Conservation (phyloP, 1,140 invertebrate genomes). For the Drosophila quadrilineata region DNA sequence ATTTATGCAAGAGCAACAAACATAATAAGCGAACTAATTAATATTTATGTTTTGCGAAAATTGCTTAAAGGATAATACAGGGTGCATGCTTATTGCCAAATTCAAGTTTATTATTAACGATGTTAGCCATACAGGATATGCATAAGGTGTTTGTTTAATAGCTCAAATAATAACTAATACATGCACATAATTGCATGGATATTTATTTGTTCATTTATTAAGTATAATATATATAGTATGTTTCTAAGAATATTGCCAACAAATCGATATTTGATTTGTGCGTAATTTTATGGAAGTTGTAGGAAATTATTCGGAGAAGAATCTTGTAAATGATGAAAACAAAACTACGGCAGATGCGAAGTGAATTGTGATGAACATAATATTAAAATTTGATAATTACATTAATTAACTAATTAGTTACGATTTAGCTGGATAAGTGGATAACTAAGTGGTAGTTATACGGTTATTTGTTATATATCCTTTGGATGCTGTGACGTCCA, state of each 20-base stretch:
- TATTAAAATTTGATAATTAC: constrained; percentile 35
- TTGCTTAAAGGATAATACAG: constrained; percentile 60
- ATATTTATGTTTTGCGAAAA: constrained; percentile 7
- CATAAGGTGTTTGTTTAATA: constrained; percentile 22
- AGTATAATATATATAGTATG: too few species aligned
- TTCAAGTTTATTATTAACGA: constrained; percentile 21
- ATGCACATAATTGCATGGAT: not conserved
- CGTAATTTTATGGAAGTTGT: constrained; percentile 25
- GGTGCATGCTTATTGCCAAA: constrained; percentile 66
- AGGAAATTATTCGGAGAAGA: constrained; percentile 38
- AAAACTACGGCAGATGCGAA: constrained; percentile 73
- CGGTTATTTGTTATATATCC: constrained; percentile 8
- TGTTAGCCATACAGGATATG: not conserved
- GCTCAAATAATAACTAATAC: constrained; percentile 17
- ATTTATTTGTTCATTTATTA: constrained; percentile 29
- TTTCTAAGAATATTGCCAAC: constrained; percentile 16
- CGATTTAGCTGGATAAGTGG: constrained; percentile 4
- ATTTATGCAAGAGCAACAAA: too few species aligned
- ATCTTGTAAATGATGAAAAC: constrained; percentile 57
- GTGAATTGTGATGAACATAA: constrained; percentile 80
- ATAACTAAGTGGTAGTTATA: not conserved
- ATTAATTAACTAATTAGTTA: constrained; percentile 12
- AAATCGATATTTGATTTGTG: constrained; percentile 16
- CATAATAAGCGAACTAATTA: constrained; percentile 35
- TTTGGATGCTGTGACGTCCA: constrained; percentile 23